Evolutionary conservation across 2,797 vertebrate genomes (phyloP).

Genomic region (Lithobates sylvaticus): DNA sequence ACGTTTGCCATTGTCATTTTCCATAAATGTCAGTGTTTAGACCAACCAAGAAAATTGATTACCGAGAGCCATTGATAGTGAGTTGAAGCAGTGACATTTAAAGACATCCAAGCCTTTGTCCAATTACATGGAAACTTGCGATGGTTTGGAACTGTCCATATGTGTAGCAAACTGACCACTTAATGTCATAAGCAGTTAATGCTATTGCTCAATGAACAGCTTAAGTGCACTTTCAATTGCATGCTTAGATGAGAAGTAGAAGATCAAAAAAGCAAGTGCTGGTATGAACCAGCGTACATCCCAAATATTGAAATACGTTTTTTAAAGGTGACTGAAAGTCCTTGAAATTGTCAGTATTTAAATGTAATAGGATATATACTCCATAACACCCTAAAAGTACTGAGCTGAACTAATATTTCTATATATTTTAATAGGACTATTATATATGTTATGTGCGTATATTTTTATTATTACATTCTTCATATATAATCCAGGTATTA

Average conservation of each 20-base stretch:
- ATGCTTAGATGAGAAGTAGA: constrained; percentile 15
- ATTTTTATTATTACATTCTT: too few relatives aligned
- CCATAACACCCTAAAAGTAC: too few relatives aligned
- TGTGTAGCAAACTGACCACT: background rate
- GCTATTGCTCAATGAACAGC: background rate
- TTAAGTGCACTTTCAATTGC: constrained; percentile 39
- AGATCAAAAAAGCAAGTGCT: background rate
- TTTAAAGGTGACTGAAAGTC: background rate
- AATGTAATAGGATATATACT: too few relatives aligned
- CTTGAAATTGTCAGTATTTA: background rate
- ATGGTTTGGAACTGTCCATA: background rate
- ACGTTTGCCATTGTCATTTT: background rate
- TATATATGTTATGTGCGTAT: too few relatives aligned
- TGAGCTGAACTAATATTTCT: too few relatives aligned
- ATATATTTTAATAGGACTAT: too few relatives aligned
- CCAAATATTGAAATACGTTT: background rate
- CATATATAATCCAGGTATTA: too few relatives aligned
- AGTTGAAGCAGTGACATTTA: background rate
- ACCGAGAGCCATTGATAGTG: background rate
- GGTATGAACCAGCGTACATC: background rate
- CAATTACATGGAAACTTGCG: background rate
- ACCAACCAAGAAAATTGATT: background rate
- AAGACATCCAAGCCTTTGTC: background rate
- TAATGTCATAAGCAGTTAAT: background rate
- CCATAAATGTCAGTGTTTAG: background rate